Percentiles rank a stretch among this genome's conserved stretches.
These are phyloP conservation scores for Paratrypauchen microcephalus DNA, from an alignment of 2,797 vertebrate genomes.

Conservation along the genomic window DNA sequence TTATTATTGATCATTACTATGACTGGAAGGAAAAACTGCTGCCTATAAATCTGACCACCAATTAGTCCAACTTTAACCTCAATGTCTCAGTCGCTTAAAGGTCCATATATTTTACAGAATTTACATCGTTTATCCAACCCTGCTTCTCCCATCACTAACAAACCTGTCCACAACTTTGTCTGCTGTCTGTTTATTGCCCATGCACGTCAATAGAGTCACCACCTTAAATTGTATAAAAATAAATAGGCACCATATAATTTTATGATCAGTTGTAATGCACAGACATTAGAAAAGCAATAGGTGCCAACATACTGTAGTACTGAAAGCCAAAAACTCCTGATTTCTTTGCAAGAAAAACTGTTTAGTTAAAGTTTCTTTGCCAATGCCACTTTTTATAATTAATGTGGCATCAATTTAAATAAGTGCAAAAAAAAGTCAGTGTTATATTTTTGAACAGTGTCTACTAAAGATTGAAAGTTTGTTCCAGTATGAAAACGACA, in stretches of 20 bases:
- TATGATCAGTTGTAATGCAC: too few relatives aligned
- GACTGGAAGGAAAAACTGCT: constrained; percentile 13
- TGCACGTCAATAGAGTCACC: too few relatives aligned
- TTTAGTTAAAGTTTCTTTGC: too few relatives aligned
- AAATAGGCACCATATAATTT: too few relatives aligned
- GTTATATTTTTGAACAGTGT: not conserved
- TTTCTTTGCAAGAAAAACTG: too few relatives aligned
- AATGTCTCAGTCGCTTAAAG: not conserved
- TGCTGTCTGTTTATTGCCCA: not conserved
- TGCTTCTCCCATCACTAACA: not conserved
- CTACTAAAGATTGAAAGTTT: not conserved
- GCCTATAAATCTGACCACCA: constrained; percentile 8
- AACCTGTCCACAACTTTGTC: not conserved
- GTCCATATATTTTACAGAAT: not conserved
- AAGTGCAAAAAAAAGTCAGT: not conserved
- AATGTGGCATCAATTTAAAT: too few relatives aligned
- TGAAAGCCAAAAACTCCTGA: too few relatives aligned
- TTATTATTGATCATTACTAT: constrained; percentile 17
- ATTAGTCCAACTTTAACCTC: constrained; percentile 9
- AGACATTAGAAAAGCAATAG: too few relatives aligned
- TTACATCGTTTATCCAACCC: not conserved
- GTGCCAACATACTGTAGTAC: too few relatives aligned
- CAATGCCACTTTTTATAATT: too few relatives aligned
- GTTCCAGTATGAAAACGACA: not conserved
- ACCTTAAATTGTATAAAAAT: too few relatives aligned